Percentiles rank a stretch among this genome's conserved stretches.
These are phyloP conservation scores for Melinopterus prodromus DNA, from an alignment of 2,888 invertebrate species.

Conservation along the genomic window DNA sequence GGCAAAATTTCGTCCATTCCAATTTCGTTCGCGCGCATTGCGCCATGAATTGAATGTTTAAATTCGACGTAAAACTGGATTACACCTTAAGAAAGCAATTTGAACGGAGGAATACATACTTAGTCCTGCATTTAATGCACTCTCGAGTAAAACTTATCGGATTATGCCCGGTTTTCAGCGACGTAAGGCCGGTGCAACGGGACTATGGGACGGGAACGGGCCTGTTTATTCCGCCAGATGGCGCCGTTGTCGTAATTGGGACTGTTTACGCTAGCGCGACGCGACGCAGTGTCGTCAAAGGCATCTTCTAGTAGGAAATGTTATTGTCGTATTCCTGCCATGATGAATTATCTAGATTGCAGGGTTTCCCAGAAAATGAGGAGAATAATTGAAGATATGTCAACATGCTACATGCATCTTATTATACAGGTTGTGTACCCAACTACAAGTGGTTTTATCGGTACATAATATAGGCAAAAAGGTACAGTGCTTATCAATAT, in stretches of 20 bases:
- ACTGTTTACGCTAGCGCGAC: neutral
- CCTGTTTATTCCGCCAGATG: neutral
- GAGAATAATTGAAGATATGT: neutral
- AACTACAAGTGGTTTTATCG: no score
- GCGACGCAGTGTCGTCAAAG: neutral
- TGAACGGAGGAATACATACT: neutral
- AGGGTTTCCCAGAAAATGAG: neutral
- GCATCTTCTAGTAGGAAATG: neutral
- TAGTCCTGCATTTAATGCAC: neutral
- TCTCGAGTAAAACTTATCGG: neutral
- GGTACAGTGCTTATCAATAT: no score
- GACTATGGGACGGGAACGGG: neutral
- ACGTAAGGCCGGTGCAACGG: neutral
- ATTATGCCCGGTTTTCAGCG: neutral
- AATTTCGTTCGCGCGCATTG: neutral
- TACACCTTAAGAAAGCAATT: conserved; percentile 4
- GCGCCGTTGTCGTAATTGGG: neutral
- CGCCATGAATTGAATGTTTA: neutral
- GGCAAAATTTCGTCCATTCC: neutral
- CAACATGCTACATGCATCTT: neutral
- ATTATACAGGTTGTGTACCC: no score
- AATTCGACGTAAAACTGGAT: neutral
- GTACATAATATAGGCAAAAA: no score
- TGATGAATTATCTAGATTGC: neutral
- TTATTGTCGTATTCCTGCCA: neutral